Percentiles rank a stretch among this genome's conserved stretches.
phyloP scores from a whole-genome alignment of 2,888 invertebrate genomes.

The Nomada ferruginata region DNA sequence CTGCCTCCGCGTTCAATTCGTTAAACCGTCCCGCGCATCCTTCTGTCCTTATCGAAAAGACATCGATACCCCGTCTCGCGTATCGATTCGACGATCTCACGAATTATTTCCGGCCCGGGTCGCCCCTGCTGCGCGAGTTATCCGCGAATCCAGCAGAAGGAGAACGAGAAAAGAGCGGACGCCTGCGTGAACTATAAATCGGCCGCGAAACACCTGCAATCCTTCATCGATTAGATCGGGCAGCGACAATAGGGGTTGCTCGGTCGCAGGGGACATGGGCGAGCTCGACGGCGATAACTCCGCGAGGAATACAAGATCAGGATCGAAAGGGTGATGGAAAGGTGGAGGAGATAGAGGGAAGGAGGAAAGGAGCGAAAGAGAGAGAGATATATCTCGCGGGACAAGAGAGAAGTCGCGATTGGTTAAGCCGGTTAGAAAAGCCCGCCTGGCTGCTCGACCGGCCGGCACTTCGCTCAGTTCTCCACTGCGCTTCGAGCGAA shows the following conservation, averaged over 20 bases:
- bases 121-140: too few relatives aligned
- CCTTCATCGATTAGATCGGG: too few relatives aligned
- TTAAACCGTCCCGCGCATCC: neutral
- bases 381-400: constrained; percentile 62
- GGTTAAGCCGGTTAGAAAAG: constrained; percentile 76
- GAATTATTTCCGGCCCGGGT: too few relatives aligned
- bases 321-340: constrained; percentile 33
- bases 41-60: neutral
- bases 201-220: too few relatives aligned
- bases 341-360: constrained; percentile 13
- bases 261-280: constrained; percentile 1
- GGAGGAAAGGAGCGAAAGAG: constrained; percentile 18
- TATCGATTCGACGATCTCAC: too few relatives aligned
- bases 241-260: neutral
- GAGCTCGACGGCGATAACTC: constrained; percentile 45
- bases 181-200: too few relatives aligned
- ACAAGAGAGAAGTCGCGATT: constrained; percentile 75
- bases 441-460: constrained; percentile 75
- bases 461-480: constrained; percentile 79
- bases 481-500: constrained; percentile 76
- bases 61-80: too few relatives aligned
- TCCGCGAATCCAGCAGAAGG: too few relatives aligned
- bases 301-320: constrained; percentile 33
- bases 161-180: too few relatives aligned
- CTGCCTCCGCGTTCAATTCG: constrained; percentile 20